Evolutionary conservation across 2,113 vertebrate species (phyloP), one percentile per base, ranked within the genome.

Genomic region (Trogon melanurus): DNA sequence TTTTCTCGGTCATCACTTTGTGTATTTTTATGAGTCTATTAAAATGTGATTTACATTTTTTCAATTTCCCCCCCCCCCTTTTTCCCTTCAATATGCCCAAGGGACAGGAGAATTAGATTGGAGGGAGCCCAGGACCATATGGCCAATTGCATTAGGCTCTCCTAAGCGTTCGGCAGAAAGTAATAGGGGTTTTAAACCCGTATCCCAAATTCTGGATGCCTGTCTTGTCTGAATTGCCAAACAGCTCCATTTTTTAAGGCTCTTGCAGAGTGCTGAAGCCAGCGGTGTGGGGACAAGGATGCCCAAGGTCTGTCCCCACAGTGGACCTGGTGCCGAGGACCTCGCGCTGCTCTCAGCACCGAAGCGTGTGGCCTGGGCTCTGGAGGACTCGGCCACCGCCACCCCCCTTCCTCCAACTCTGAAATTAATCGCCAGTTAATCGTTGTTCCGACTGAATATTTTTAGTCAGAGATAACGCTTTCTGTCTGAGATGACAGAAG

Each of bases 21-120:
- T 92, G 92, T 97, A 88, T 96, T 97, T 97, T 97, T 97, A 97
- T 95, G 95, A 94, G 95, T 96, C 95, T 94, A 96, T 96, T 97
- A 97, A 96, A 97, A 96, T 93, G 93, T 81, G 92, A 96, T 96
- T 96, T 97, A 96, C 95, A 96, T 96, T 95, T 96, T 96, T 97
- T 88, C 95, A 88, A 96, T 95, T 70, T 1, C 26, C 11, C 41
- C 41, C 41, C 13, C 16, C 41, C 76, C 32, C 1, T 38, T 38
- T 71, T 83, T 64, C 79, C 90, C 72, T 81, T 62, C 80, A 71
- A 18, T 74, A 83, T 83, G 82, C 95, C 92, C 95, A 75, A 78
- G 95, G 88, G 95, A 95, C 1, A 51, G 82, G 88, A 22, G 90
- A 91, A 95, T 93, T 56, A 88, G 67, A 94, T 92, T 95, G 92